These are phyloP conservation scores for Pelmatolapia mariae DNA, from an alignment of 2,113 vertebrate genomes.

Conservation along the genomic window DNA sequence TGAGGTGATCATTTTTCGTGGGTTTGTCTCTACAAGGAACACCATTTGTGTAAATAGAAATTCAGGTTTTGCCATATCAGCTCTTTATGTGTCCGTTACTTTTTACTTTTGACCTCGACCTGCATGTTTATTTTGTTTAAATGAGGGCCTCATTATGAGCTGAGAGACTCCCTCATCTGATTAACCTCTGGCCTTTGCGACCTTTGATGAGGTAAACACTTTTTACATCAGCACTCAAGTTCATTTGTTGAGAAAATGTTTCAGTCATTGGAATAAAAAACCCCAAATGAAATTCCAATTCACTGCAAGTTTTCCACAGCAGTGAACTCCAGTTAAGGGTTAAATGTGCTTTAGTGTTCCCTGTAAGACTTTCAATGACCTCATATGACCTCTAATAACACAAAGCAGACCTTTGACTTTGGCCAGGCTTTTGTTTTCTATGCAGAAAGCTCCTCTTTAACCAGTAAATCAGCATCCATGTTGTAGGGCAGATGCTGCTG, in stretches of 20 bases:
- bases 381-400: background rate
- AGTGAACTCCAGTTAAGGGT: background rate
- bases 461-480: background rate
- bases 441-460: background rate
- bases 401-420: background rate
- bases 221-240: background rate
- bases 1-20: background rate
- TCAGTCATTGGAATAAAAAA: background rate
- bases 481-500: background rate
- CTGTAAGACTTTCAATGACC: background rate
- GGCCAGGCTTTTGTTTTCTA: background rate
- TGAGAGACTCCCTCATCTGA: background rate
- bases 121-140: background rate
- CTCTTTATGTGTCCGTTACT: background rate
- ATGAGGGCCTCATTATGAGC: background rate
- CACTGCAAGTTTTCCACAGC: background rate
- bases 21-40: background rate
- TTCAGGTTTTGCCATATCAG: background rate
- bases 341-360: background rate
- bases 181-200: slow-evolving; percentile 32
- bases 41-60: background rate
- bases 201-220: slow-evolving; percentile 10
- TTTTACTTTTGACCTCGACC: background rate
- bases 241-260: background rate
- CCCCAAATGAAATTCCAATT: background rate